A percentile compares a stretch with the other conserved stretches of the same genome.
These are phyloP conservation scores for Phrynocephalus vlangalii DNA, from an alignment of 2,797 vertebrate genomes.

Conservation along the genomic window DNA sequence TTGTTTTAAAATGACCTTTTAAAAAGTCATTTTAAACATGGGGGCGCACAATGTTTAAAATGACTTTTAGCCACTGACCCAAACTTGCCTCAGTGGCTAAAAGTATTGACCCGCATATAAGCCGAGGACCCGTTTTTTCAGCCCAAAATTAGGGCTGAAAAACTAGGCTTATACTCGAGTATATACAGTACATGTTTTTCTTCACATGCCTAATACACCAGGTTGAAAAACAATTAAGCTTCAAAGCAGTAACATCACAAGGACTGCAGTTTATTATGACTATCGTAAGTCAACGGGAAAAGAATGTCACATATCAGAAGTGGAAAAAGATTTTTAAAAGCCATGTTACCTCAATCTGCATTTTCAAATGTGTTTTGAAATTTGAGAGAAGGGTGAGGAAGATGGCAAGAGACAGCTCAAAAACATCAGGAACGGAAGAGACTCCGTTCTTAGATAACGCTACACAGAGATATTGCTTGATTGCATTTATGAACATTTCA, in stretches of 20 bases:
- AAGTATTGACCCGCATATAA: too few species aligned
- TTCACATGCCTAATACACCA: not conserved
- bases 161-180: too few species aligned
- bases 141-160: too few species aligned
- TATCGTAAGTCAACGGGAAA: slow-evolving; percentile 14
- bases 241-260: not conserved
- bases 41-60: too few species aligned
- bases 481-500: slow-evolving; percentile 97
- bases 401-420: slow-evolving; percentile 95
- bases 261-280: not conserved
- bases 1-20: too few species aligned
- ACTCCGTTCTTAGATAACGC: slow-evolving; percentile 96
- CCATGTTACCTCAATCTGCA: slow-evolving; percentile 95
- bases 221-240: slow-evolving; percentile 2
- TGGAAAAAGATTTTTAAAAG: not conserved
- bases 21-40: too few species aligned
- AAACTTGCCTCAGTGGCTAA: too few species aligned
- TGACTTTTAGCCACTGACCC: too few species aligned
- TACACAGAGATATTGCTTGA: slow-evolving; percentile 98
- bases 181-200: not conserved
- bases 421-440: slow-evolving; percentile 96
- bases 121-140: too few species aligned
- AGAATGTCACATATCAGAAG: not conserved
- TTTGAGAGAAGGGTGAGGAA: slow-evolving; percentile 96
- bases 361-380: slow-evolving; percentile 97